phyloP scores from a whole-genome alignment of 1,140 invertebrate species.

The Notospermus geniculatus region DNA sequence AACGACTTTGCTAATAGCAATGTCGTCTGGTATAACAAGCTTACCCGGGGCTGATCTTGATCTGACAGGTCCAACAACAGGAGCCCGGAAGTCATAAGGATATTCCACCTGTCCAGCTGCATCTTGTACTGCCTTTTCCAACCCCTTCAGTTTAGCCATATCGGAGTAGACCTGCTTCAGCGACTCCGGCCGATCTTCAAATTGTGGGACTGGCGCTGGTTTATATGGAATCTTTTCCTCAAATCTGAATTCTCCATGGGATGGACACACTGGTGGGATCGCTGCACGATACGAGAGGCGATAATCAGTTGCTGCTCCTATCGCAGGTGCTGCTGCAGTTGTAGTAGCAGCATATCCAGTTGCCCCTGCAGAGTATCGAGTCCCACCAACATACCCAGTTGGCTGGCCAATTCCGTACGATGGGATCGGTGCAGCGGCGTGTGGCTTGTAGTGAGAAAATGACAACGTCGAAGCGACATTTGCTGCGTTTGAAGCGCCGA shows the following conservation, averaged over 20 bases:
- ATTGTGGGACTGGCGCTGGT: constrained; percentile 34
- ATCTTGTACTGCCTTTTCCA: constrained; percentile 2
- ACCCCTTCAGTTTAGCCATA: neutral
- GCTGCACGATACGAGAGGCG: no score
- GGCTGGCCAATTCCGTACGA: neutral
- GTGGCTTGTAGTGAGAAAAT: no score
- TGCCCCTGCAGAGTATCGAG: constrained; percentile 16
- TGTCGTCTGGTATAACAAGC: neutral
- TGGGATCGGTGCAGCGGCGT: neutral
- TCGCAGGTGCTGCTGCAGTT: neutral
- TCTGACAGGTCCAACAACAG: constrained; percentile 13
- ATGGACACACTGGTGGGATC: no score
- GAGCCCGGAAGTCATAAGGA: no score
- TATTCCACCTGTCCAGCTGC: no score
- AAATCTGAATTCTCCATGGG: no score
- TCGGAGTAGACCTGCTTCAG: neutral
- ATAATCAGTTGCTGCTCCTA: no score
- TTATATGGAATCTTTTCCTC: no score
- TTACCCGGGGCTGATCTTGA: constrained; percentile 46
- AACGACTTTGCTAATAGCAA: neutral
- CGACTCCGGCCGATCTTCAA: neutral
- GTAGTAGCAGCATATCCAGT: constrained; percentile 26
- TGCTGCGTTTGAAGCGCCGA: no score
- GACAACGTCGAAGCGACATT: no score
- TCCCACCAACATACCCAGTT: neutral